phyloP scores from a whole-genome alignment of 23 tunicate species.

The Styela plicata region DNA sequence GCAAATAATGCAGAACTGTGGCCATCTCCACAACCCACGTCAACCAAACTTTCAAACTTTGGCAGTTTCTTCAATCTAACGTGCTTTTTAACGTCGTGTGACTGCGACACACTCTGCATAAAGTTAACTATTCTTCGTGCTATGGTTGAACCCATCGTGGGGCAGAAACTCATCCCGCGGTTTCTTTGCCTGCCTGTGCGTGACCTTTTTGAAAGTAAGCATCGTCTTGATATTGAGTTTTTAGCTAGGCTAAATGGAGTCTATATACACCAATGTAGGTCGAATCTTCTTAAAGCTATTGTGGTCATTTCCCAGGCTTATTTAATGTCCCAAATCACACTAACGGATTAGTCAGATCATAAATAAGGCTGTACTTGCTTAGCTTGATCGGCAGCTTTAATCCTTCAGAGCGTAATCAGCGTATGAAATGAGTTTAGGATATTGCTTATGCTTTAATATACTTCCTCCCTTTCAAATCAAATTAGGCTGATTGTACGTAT shows the following conservation, averaged over 20 bases:
- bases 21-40: conserved; percentile 33
- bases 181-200: not conserved
- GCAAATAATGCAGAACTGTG: conserved; percentile 8
- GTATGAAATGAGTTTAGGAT: too few relatives aligned
- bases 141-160: not conserved
- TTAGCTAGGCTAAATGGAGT: too few relatives aligned
- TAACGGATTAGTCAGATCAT: not conserved
- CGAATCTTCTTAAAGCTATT: too few relatives aligned
- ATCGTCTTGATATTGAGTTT: too few relatives aligned
- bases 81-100: not conserved
- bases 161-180: not conserved
- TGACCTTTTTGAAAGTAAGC: not conserved
- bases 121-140: conserved; percentile 16
- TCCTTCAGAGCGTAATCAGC: not conserved
- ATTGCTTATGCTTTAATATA: too few relatives aligned
- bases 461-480: not conserved
- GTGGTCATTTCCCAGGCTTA: too few relatives aligned
- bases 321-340: not conserved
- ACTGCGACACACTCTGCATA: conserved; percentile 8
- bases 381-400: too few relatives aligned
- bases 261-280: too few relatives aligned
- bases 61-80: not conserved
- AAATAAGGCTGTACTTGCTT: not conserved
- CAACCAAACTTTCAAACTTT: conserved; percentile 17
- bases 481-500: not conserved